Evolutionary conservation across 2,888 invertebrate genomes (phyloP).

Genomic region (Sphaeridia pumilis): DNA sequence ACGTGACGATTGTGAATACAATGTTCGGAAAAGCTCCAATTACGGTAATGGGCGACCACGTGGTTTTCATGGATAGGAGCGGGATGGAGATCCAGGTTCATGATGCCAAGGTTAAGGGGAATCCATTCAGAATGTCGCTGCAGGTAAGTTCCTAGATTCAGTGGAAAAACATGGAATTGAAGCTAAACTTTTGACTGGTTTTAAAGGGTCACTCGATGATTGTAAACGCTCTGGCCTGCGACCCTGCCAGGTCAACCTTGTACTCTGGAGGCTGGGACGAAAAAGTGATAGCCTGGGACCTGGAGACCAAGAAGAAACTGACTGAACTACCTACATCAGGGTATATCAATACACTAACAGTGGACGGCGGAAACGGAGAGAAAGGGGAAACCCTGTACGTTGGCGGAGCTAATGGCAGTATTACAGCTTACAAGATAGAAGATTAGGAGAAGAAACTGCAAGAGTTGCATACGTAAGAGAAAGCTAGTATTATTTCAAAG

Average conservation of each 20-base stretch:
- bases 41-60: constrained; percentile 42
- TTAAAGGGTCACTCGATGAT: constrained; percentile 22
- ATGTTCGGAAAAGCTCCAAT: constrained; percentile 47
- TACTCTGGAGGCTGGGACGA: constrained; percentile 44
- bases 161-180: neutral
- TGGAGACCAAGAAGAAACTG: constrained; percentile 36
- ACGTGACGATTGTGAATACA: neutral
- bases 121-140: constrained; percentile 19
- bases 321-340: constrained; percentile 37
- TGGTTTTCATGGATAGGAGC: constrained; percentile 45
- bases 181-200: neutral
- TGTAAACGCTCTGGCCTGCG: constrained; percentile 18
- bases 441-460: too few relatives aligned
- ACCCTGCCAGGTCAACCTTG: constrained; percentile 3
- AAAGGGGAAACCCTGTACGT: neutral
- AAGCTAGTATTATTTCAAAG: too few relatives aligned
- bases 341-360: constrained; percentile 42
- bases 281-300: constrained; percentile 42
- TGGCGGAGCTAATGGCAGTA: neutral
- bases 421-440: neutral
- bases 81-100: constrained; percentile 48
- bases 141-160: neutral
- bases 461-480: too few relatives aligned
- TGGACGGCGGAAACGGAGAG: neutral
- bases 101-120: constrained; percentile 42